phyloP scores from a whole-genome alignment of 2,888 invertebrate species.

The Polia nebulosa region DNA sequence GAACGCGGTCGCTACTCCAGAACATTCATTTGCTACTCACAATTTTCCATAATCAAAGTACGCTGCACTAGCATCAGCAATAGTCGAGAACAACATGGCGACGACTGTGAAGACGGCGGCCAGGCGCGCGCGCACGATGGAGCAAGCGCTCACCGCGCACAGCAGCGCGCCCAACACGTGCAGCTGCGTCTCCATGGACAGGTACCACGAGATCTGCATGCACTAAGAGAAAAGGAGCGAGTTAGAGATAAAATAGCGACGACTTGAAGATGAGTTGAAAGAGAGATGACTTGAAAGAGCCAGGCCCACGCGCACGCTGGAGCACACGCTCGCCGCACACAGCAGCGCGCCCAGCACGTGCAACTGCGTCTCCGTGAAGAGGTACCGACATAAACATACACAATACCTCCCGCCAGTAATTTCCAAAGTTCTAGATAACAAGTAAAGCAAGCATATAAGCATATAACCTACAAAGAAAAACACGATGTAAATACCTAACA shows the following conservation, averaged over 20 bases:
- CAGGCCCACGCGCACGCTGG: no score
- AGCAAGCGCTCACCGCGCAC: slow-evolving; percentile 85
- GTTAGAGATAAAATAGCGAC: background rate
- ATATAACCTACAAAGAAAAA: no score
- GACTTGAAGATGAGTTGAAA: background rate
- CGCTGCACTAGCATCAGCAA: slow-evolving; percentile 87
- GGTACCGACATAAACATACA: background rate
- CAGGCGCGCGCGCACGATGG: slow-evolving; percentile 35
- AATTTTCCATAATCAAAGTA: slow-evolving; percentile 71
- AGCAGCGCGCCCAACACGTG: slow-evolving; percentile 93
- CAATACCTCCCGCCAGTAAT: background rate
- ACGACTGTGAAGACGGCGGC: slow-evolving; percentile 78
- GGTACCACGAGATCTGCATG: slow-evolving; percentile 95
- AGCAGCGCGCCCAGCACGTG: background rate
- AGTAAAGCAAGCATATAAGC: no score
- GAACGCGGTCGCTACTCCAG: no score
- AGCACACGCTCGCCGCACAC: no score
- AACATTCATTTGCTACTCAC: slow-evolving; percentile 33
- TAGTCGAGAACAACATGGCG: slow-evolving; percentile 84
- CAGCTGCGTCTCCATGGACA: slow-evolving; percentile 94
- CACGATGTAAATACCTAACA: no score
- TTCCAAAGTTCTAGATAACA: no score
- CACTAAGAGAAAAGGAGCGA: slow-evolving; percentile 89
- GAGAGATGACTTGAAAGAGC: no score
- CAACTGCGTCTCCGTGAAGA: background rate